A percentile compares a stretch with the other conserved stretches of the same genome.
Conservation (phyloP, 2,888 invertebrate genomes). For the Melangyna quadrimaculata region DNA sequence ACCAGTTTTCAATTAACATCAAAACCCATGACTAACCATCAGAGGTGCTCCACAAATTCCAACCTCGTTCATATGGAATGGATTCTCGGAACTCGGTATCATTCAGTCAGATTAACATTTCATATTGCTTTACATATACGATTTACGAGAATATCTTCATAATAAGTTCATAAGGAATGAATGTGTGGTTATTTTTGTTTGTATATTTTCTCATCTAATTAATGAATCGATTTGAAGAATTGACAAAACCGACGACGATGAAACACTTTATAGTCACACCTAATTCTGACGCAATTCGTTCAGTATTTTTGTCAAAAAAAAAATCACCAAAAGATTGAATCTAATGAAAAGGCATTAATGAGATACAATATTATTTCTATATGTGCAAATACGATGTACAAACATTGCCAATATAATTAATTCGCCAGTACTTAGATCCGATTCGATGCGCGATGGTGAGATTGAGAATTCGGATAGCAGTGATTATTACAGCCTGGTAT, state of each 20-base stretch:
- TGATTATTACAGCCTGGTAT: conserved; percentile 59
- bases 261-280: conserved; percentile 65
- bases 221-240: conserved; percentile 41
- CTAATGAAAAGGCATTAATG: conserved; percentile 16
- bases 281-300: conserved; percentile 58
- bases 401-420: conserved; percentile 13
- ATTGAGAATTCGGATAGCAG: conserved; percentile 38
- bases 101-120: conserved; percentile 28
- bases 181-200: background rate
- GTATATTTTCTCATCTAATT: conserved; percentile 52
- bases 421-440: background rate
- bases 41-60: conserved; percentile 34
- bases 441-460: too few species aligned
- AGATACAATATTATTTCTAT: background rate
- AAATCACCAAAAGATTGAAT: background rate
- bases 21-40: conserved; percentile 52
- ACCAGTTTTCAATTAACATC: conserved; percentile 56
- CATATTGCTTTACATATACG: background rate
- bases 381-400: conserved; percentile 31
- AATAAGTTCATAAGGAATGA: conserved; percentile 34
- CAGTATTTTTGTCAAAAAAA: conserved; percentile 36
- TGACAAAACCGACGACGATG: conserved; percentile 30
- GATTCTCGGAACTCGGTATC: conserved; percentile 41
- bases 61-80: background rate
- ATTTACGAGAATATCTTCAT: background rate